Conservation (phyloP, 1,140 invertebrate species). For the Zaprionus taronus region DNA sequence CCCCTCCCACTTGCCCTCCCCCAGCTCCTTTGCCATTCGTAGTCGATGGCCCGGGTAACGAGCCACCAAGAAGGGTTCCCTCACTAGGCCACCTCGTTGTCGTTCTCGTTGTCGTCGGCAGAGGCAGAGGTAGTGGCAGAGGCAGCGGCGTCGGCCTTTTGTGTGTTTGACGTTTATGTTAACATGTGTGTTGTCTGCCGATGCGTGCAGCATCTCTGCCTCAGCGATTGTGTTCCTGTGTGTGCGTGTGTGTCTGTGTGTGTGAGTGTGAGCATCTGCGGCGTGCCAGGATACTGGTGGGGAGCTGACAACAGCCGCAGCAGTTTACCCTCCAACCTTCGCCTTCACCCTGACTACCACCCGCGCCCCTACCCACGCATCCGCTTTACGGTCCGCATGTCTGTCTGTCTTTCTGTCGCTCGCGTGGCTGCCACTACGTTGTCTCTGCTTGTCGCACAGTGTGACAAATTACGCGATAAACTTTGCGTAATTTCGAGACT, state of each 20-base stretch:
- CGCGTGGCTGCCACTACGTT: conserved; percentile 25
- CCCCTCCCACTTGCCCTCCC: not conserved
- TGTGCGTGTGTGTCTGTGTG: conserved; percentile 27
- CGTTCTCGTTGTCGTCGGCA: conserved; percentile 20
- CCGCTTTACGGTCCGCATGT: conserved; percentile 49
- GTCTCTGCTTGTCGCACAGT: conserved; percentile 31
- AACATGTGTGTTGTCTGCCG: conserved; percentile 76
- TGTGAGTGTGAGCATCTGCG: conserved; percentile 64
- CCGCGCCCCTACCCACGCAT: conserved; percentile 14
- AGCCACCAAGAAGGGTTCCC: conserved; percentile 31
- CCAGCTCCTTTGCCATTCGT: not conserved
- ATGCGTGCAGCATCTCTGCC: conserved; percentile 64
- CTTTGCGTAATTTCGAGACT: not conserved
- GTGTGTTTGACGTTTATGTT: conserved; percentile 83
- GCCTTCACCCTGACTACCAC: not conserved
- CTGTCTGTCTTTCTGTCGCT: conserved; percentile 27
- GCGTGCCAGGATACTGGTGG: conserved; percentile 66
- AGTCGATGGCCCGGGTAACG: conserved; percentile 44
- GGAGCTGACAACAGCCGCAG: conserved; percentile 46
- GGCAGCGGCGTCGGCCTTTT: conserved; percentile 49
- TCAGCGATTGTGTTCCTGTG: conserved; percentile 12
- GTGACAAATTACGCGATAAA: not conserved
- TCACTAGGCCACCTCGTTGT: conserved; percentile 24
- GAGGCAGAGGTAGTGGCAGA: too few relatives aligned
- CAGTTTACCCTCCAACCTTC: conserved; percentile 21